Evolutionary conservation across 2,113 vertebrate species (phyloP).

Genomic region (Limanda limanda): DNA sequence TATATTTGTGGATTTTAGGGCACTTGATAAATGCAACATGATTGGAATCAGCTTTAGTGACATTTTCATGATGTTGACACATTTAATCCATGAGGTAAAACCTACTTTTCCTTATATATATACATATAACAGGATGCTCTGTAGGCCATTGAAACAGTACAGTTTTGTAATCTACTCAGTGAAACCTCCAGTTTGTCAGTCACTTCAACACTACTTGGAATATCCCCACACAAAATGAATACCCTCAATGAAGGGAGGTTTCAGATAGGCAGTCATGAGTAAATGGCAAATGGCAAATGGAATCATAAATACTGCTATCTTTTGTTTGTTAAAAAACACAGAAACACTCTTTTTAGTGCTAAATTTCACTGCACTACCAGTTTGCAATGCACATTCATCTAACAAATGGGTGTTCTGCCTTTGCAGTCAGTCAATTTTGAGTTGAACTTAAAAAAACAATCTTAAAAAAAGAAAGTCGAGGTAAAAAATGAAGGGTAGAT

Average conservation of each 20-base stretch:
- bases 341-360: not conserved
- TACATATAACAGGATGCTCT: constrained; percentile 13
- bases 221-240: not conserved
- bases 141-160: constrained; percentile 21
- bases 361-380: not conserved
- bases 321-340: constrained; percentile 12
- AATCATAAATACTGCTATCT: constrained; percentile 27
- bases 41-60: no score
- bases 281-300: no score
- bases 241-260: not conserved
- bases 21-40: no score
- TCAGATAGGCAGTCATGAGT: not conserved
- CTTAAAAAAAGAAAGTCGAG: not conserved
- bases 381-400: constrained; percentile 9
- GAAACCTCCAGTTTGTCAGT: not conserved
- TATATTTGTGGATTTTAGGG: no score
- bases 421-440: not conserved
- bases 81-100: not conserved
- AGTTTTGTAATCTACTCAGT: not conserved
- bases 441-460: constrained; percentile 13
- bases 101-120: not conserved
- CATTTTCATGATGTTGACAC: no score
- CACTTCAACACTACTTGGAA: not conserved
- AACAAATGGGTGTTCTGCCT: not conserved
- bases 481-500: not conserved